Percentiles rank a stretch among this genome's conserved stretches.
These are phyloP conservation scores for Myrmecophaga tridactyla DNA, from an alignment of 2,113 vertebrate genomes.

Conservation along the genomic window DNA sequence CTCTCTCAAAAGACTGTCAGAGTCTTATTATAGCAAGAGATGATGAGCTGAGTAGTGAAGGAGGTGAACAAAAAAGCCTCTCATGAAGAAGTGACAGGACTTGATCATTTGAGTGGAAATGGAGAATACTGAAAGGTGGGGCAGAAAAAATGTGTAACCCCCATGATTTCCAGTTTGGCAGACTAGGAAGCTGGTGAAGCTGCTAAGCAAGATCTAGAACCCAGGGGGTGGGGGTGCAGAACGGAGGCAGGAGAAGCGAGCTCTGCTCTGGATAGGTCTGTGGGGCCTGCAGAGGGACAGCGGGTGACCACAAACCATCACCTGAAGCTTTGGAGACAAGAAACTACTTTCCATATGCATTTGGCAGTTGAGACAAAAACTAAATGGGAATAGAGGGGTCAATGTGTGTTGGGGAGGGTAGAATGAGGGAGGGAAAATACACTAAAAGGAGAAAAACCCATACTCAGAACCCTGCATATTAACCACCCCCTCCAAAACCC, in stretches of 20 bases:
- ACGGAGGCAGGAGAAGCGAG: background rate
- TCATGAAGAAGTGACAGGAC: background rate
- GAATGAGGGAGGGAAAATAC: fast-evolving
- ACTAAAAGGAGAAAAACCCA: background rate
- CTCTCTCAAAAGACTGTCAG: background rate
- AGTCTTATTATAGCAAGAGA: background rate
- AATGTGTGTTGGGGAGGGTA: background rate
- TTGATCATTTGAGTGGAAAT: background rate
- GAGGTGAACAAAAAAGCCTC: background rate
- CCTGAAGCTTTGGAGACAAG: background rate
- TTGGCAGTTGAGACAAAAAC: background rate
- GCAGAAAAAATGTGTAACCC: background rate
- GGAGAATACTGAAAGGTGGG: background rate
- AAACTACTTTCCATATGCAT: fast-evolving
- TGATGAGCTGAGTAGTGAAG: background rate
- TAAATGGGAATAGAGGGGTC: background rate
- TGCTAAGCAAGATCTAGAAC: background rate
- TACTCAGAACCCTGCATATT: background rate
- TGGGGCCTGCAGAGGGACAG: background rate
- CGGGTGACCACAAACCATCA: too few species aligned
- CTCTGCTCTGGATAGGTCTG: background rate
- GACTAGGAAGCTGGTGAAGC: background rate
- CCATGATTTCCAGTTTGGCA: background rate
- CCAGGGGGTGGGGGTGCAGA: too few species aligned
- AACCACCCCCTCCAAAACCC: background rate